These are phyloP conservation scores for Cheilosia impressa DNA, from an alignment of 2,888 invertebrate species.

Conservation along the genomic window DNA sequence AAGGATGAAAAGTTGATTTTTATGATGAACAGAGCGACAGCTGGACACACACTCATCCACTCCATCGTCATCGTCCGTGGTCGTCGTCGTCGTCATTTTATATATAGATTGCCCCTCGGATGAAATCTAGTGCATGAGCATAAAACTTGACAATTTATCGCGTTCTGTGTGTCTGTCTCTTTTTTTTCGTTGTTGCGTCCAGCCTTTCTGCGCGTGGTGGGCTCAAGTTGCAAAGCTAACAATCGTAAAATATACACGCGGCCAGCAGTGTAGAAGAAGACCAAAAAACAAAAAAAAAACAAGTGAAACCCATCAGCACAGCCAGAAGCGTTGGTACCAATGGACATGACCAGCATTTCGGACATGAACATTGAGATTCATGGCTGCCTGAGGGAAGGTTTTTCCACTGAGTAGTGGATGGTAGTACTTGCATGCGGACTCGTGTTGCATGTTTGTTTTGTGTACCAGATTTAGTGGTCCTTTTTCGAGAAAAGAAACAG, in stretches of 20 bases:
- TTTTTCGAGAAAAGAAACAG: neutral
- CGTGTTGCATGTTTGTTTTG: slow-evolving; percentile 60
- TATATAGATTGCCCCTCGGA: slow-evolving; percentile 67
- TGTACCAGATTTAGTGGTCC: neutral
- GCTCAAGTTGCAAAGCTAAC: slow-evolving; percentile 71
- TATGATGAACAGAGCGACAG: slow-evolving; percentile 74
- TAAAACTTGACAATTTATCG: slow-evolving; percentile 75
- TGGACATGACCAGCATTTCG: slow-evolving; percentile 72
- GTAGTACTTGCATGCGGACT: slow-evolving; percentile 49
- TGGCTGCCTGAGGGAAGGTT: slow-evolving; percentile 55
- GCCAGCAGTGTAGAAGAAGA: slow-evolving; percentile 10
- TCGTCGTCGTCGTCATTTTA: neutral
- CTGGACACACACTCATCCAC: slow-evolving; percentile 68
- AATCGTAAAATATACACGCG: slow-evolving; percentile 69
- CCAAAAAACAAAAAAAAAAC: slow-evolving; percentile 19
- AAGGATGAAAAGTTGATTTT: slow-evolving; percentile 75
- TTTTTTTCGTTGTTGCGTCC: slow-evolving; percentile 11
- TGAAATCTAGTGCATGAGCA: slow-evolving; percentile 73
- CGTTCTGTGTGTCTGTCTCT: slow-evolving; percentile 50
- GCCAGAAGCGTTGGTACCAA: slow-evolving; percentile 73
- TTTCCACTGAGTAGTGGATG: slow-evolving; percentile 40
- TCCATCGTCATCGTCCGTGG: slow-evolving; percentile 22
- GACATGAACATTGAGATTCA: slow-evolving; percentile 75
- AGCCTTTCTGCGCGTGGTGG: slow-evolving; percentile 39
- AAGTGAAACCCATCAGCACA: slow-evolving; percentile 59